A percentile compares a stretch with the other conserved stretches of the same genome.
Evolutionary conservation across 2,888 invertebrate genomes (phyloP).

Genomic region (Coelinius sp.): DNA sequence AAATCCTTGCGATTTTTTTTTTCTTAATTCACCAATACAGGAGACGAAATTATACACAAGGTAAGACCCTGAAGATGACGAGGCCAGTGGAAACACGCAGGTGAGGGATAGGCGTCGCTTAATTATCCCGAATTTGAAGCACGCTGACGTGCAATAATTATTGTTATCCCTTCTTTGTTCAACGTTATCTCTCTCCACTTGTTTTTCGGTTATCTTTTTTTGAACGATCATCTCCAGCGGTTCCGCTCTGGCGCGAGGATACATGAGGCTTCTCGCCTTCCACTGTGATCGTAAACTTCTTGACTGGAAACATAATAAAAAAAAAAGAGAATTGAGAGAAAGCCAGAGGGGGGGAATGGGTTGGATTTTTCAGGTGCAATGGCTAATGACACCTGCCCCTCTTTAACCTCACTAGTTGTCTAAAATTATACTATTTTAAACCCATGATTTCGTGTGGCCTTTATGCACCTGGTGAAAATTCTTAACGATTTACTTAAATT

Average conservation of each 20-base stretch:
- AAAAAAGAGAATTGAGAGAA: conserved; percentile 31
- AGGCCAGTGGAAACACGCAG: conserved; percentile 41
- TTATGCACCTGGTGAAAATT: conserved; percentile 45
- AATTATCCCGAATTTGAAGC: conserved; percentile 62
- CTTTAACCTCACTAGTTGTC: conserved; percentile 35
- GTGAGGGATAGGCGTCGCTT: conserved; percentile 51
- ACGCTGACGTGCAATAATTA: conserved; percentile 67
- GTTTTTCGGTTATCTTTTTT: conserved; percentile 15
- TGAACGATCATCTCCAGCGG: conserved; percentile 43
- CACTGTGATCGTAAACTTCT: conserved; percentile 22
- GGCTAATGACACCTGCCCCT: conserved; percentile 36
- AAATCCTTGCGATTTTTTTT: neutral
- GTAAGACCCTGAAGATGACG: conserved; percentile 26
- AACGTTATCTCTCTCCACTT: conserved; percentile 39
- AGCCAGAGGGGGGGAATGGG: conserved; percentile 32
- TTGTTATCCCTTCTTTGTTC: conserved; percentile 50
- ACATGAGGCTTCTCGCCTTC: conserved; percentile 44
- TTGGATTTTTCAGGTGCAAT: conserved; percentile 41
- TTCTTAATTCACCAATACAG: neutral
- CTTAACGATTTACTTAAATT: neutral
- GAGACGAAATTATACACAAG: neutral
- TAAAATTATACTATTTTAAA: conserved; percentile 34
- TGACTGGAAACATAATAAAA: neutral
- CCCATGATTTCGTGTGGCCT: conserved; percentile 45
- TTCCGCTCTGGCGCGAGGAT: conserved; percentile 48